Evolutionary conservation across 30 jellyfish, hydroid and myxozoan species (phyloP).

Genomic region (Aurelia aurita complex sp. Pacific): DNA sequence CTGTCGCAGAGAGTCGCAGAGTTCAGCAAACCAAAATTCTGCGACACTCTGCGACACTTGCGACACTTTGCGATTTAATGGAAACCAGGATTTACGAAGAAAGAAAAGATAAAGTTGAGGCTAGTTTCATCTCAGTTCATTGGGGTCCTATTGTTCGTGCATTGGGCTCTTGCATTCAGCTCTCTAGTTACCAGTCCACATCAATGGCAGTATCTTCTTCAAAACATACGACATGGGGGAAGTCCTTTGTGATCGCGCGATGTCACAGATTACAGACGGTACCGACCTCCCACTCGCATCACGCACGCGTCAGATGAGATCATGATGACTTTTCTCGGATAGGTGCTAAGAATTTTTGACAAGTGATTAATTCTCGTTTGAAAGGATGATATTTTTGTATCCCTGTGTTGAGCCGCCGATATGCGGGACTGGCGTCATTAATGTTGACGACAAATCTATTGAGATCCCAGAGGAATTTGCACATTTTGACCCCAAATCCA

Average conservation of each 20-base stretch:
- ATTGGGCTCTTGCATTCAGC: no score
- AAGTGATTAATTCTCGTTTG: constrained; percentile 25
- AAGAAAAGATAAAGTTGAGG: no score
- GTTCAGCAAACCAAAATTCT: no score
- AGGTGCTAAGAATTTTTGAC: constrained; percentile 29
- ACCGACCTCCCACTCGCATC: constrained; percentile 43
- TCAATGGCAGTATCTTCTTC: no score
- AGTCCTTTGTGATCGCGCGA: constrained; percentile 57
- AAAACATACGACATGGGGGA: constrained; percentile 24
- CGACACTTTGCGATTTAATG: no score
- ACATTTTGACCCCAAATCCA: no score
- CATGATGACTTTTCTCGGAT: constrained; percentile 50
- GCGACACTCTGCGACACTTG: no score
- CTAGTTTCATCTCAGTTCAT: no score
- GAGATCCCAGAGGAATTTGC: neutral
- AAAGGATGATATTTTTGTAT: constrained; percentile 14
- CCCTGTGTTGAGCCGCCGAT: constrained; percentile 31
- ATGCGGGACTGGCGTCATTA: constrained; percentile 38
- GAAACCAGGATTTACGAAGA: no score
- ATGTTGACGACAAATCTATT: constrained; percentile 14
- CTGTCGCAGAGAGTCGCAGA: no score
- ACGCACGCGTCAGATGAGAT: constrained; percentile 48
- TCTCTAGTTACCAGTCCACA: no score
- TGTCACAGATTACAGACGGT: constrained; percentile 43
- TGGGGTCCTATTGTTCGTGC: no score